These are phyloP conservation scores for Erinaceus europaeus DNA, from an alignment of 2,113 vertebrate genomes.

Conservation along the genomic window DNA sequence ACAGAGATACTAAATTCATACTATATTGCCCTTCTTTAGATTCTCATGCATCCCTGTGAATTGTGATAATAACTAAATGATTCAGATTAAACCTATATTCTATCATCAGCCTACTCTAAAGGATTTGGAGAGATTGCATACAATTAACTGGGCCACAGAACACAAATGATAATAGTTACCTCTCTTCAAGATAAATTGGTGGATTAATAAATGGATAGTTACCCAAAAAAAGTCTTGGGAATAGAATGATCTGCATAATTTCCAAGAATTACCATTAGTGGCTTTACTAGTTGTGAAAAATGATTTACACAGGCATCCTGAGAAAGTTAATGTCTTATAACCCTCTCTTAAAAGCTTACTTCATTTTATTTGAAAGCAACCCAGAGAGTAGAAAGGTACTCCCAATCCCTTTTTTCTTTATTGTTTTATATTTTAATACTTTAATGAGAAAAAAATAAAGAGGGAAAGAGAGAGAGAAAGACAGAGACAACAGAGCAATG, in stretches of 20 bases:
- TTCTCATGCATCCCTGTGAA: background rate
- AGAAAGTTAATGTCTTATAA: background rate
- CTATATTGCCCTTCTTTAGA: background rate
- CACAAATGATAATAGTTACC: background rate
- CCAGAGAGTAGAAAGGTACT: background rate
- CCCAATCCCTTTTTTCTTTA: background rate
- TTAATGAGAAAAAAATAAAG: too few species aligned
- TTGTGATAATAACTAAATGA: background rate
- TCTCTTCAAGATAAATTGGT: background rate
- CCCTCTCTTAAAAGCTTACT: background rate
- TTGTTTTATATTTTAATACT: too few species aligned
- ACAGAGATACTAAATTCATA: background rate
- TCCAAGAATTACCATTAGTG: slow-evolving; percentile 33
- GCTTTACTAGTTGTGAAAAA: slow-evolving; percentile 24
- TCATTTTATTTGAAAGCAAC: slow-evolving; percentile 25
- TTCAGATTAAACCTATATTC: slow-evolving; percentile 14
- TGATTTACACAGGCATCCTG: background rate
- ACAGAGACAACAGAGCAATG: too few species aligned
- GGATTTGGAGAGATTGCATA: background rate
- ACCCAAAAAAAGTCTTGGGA: background rate
- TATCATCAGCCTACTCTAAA: background rate
- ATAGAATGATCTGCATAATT: slow-evolving; percentile 31
- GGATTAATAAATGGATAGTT: slow-evolving; percentile 44
- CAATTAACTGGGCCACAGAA: background rate
- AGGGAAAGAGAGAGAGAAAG: too few species aligned